Evolutionary conservation across 2,888 invertebrate species (phyloP), one percentile per base, ranked within the genome.

Genomic region (Amphipoea lucens): DNA sequence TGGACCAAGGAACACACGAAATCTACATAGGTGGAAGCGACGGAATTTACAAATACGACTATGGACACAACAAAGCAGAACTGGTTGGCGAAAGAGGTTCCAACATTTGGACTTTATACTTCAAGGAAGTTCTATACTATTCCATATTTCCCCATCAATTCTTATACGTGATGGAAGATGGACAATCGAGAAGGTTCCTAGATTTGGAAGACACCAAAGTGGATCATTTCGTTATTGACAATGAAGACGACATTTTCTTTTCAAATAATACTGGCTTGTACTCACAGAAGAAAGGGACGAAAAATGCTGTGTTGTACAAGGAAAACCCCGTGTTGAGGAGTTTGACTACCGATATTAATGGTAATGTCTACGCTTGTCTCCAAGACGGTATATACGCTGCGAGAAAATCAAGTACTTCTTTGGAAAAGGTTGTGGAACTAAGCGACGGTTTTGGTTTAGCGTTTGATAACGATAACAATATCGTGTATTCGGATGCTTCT

Each of bases 201-300:
- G 95, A 96, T 82, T 90, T 96, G 17, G 94, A 96, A 92, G 94
- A 96, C 66, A 95, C 94, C 0, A 95, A 95, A 90, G 94, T 96
- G 0, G 94, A 94, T 73, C 91, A 92, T 40, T 95, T 96, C 66
- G 89, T 94, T 20, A 94, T 96, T 29, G 96, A 96, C 63, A 90
- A 92, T 67, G 92, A 94, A 14, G 85, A 94, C 78, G 81, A 88
- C 0, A 92, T 95, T 76, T 95, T 94, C 80, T 96, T 91, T 76
- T 93, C 94, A 1, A 96, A 96, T 80, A 87, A 87, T 1, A 93
- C 95, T 11, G 96, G 96, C 5, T 80, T 96, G 20, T 96, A 91
- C 62, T 90, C 92, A 63, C 94, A 95, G 82, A 91, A 90, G 74
- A 94, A 93, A 85, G 95, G 94, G 0, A 92, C 92, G 0, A 93